Percentiles rank a stretch among this genome's conserved stretches.
phyloP scores from a whole-genome alignment of 2,888 invertebrate genomes.

The Iselma pallidipennis region DNA sequence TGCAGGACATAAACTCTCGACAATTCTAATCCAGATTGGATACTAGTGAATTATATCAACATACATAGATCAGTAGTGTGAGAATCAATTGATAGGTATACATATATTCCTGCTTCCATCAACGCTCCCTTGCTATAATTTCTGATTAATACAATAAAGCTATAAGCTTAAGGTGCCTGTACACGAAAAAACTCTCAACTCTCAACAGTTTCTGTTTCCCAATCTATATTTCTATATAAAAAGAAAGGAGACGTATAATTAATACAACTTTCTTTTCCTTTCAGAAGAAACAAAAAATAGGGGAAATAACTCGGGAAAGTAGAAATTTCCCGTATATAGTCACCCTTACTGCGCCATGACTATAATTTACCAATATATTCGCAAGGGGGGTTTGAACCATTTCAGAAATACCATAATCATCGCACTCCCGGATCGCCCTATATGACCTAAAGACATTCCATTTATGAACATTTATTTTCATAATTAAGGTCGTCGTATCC shows the following conservation, averaged over 20 bases:
- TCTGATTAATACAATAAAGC: slow-evolving; percentile 11
- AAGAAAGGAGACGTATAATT: too few relatives aligned
- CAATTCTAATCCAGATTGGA: slow-evolving; percentile 16
- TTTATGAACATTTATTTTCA: slow-evolving; percentile 16
- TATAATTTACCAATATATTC: slow-evolving; percentile 5
- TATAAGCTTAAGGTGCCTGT: too few relatives aligned
- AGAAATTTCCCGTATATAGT: too few relatives aligned
- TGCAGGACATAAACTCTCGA: slow-evolving; percentile 12
- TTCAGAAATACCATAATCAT: slow-evolving; percentile 10
- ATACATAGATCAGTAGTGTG: slow-evolving; percentile 16
- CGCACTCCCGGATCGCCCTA: not conserved
- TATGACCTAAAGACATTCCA: slow-evolving; percentile 18
- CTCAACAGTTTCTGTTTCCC: too few relatives aligned
- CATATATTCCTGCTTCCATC: not conserved
- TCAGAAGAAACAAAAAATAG: too few relatives aligned
- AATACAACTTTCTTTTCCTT: too few relatives aligned
- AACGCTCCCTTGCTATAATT: too few relatives aligned
- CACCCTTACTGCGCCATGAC: too few relatives aligned
- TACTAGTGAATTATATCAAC: slow-evolving; percentile 14
- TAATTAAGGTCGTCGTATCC: not conserved
- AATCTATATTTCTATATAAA: too few relatives aligned
- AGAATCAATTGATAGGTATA: slow-evolving; percentile 18
- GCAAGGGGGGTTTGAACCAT: slow-evolving; percentile 5
- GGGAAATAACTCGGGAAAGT: too few relatives aligned
- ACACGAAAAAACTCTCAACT: too few relatives aligned